Evolutionary conservation across 2,113 vertebrate species (phyloP).

Genomic region (Laterallus jamaicensis): DNA sequence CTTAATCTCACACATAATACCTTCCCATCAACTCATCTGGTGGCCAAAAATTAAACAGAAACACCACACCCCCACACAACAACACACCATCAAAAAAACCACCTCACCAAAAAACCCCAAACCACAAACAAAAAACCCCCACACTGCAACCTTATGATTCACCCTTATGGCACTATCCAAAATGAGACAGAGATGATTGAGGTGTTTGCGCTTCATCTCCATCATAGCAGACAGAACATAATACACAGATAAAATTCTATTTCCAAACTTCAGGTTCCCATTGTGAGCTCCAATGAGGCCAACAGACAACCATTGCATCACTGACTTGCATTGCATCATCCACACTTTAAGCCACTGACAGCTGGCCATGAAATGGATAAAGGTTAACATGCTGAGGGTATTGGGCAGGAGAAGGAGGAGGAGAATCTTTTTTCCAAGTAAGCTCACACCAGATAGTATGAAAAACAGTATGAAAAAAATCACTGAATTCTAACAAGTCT

Average conservation of each 20-base stretch:
- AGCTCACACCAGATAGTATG: neutral
- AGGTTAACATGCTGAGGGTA: neutral
- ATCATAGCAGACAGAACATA: neutral
- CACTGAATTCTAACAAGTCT: neutral
- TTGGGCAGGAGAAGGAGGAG: neutral
- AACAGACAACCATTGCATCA: neutral
- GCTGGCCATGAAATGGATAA: neutral
- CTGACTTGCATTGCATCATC: neutral
- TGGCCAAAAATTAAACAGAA: neutral
- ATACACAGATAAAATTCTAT: neutral
- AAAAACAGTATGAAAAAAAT: neutral
- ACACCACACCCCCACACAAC: neutral
- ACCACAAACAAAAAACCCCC: neutral
- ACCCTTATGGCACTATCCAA: neutral
- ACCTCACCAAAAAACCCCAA: neutral
- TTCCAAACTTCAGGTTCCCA: slow-evolving; percentile 1
- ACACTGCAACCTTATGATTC: neutral
- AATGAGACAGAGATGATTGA: neutral
- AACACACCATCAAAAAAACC: neutral
- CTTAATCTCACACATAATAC: slow-evolving; percentile 23
- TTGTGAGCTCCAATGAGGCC: neutral
- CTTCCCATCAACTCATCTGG: neutral
- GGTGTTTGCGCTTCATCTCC: neutral
- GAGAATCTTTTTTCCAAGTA: neutral
- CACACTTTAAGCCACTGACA: neutral